phyloP scores from a whole-genome alignment of 2,888 invertebrate species.

The Pammene aurita region DNA sequence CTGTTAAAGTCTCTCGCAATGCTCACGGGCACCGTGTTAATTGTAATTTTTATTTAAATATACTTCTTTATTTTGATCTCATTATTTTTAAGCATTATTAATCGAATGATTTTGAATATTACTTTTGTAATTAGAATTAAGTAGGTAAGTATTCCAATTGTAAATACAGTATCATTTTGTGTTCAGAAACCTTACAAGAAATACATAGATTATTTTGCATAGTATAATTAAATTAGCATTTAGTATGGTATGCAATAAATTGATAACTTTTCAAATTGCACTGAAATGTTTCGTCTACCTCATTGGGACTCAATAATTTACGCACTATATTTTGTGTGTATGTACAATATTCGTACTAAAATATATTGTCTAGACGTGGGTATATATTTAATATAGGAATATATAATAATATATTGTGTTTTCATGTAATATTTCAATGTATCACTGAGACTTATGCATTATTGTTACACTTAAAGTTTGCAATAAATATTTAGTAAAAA shows the following conservation, averaged over 20 bases:
- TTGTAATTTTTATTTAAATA: no score
- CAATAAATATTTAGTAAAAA: background rate
- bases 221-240: no score
- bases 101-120: background rate
- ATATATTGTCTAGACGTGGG: background rate
- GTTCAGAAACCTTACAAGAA: no score
- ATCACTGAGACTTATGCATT: background rate
- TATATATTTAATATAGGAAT: background rate
- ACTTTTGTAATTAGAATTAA: background rate
- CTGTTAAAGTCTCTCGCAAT: no score
- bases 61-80: conserved; percentile 22
- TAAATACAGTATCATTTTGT: no score
- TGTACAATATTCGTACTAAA: background rate
- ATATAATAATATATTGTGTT: background rate
- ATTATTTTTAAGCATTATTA: conserved; percentile 23
- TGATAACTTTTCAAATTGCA: background rate
- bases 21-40: no score
- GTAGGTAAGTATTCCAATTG: background rate
- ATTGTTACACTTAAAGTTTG: background rate
- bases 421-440: background rate
- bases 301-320: conserved; percentile 12
- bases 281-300: conserved; percentile 30
- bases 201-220: no score
- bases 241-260: no score
- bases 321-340: background rate